phyloP scores from a whole-genome alignment of 2,888 invertebrate genomes.

The Anodontia alba region DNA sequence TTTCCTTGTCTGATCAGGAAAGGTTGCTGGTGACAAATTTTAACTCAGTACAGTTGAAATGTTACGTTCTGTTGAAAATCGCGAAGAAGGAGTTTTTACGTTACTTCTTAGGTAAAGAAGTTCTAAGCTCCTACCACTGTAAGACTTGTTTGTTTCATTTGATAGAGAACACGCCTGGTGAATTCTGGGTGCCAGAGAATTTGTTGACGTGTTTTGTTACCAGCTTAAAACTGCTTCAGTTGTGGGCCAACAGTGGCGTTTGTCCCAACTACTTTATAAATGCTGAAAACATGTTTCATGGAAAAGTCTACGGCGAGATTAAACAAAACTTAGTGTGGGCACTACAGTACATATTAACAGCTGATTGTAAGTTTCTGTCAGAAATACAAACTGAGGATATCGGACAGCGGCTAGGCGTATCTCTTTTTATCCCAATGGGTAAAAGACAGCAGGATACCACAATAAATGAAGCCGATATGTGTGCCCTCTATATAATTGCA shows the following conservation, averaged over 20 bases:
- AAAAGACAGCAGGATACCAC: too few species aligned
- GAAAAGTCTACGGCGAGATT: neutral
- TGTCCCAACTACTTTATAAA: neutral
- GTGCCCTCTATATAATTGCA: too few species aligned
- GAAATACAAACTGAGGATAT: neutral
- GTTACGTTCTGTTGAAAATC: neutral
- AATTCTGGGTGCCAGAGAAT: neutral
- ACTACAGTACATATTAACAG: neutral
- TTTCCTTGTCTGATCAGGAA: too few species aligned
- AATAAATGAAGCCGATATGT: too few species aligned
- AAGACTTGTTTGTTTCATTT: neutral
- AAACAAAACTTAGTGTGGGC: neutral
- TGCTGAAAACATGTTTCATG: neutral
- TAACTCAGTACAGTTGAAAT: neutral
- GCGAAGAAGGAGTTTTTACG: neutral
- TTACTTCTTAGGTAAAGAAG: neutral
- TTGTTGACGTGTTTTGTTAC: neutral
- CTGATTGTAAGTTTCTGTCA: neutral
- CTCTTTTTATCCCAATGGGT: neutral
- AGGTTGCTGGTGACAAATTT: neutral
- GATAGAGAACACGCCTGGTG: neutral
- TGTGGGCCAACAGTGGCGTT: neutral
- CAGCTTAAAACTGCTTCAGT: neutral
- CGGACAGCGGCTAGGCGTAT: neutral
- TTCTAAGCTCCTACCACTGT: neutral